Percentiles rank a stretch among this genome's conserved stretches.
These are phyloP conservation scores for Latheticus oryzae DNA, from an alignment of 2,888 invertebrate genomes.

Conservation along the genomic window DNA sequence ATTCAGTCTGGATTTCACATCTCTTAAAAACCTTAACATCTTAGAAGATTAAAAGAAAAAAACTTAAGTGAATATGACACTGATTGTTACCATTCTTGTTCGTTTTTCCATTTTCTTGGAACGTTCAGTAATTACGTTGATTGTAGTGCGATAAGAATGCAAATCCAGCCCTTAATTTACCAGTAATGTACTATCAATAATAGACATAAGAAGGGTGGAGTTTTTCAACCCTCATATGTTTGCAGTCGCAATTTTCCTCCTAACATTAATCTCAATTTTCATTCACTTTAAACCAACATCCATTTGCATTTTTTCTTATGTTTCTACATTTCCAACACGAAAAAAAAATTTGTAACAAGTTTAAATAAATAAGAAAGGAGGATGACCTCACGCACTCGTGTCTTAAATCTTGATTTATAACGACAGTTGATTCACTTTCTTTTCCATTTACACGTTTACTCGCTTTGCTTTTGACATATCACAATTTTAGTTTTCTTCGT, in stretches of 20 bases:
- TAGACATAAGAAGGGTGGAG: neutral
- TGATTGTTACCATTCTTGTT: too few species aligned
- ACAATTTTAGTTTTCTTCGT: constrained; percentile 11
- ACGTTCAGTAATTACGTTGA: too few species aligned
- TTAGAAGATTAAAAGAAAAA: too few species aligned
- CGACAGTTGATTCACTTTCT: constrained; percentile 21
- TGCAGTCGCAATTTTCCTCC: constrained; percentile 3
- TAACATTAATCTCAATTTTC: constrained; percentile 20
- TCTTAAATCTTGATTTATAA: constrained; percentile 21
- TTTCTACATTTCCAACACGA: too few species aligned
- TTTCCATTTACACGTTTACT: constrained; percentile 25
- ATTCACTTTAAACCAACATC: constrained; percentile 8
- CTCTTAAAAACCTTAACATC: too few species aligned
- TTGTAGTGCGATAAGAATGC: too few species aligned
- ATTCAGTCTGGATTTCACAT: too few species aligned
- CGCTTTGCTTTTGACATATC: constrained; percentile 10
- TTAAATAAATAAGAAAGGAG: constrained; percentile 16
- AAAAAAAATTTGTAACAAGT: constrained; percentile 12
- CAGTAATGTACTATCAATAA: neutral
- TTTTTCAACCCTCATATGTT: neutral
- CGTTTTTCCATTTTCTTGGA: too few species aligned
- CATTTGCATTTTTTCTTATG: constrained; percentile 10
- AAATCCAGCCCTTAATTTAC: too few species aligned
- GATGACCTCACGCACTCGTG: constrained; percentile 21
- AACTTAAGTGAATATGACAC: too few species aligned